Evolutionary conservation across 2,113 vertebrate genomes (phyloP).

Genomic region (Plectropomus leopardus): DNA sequence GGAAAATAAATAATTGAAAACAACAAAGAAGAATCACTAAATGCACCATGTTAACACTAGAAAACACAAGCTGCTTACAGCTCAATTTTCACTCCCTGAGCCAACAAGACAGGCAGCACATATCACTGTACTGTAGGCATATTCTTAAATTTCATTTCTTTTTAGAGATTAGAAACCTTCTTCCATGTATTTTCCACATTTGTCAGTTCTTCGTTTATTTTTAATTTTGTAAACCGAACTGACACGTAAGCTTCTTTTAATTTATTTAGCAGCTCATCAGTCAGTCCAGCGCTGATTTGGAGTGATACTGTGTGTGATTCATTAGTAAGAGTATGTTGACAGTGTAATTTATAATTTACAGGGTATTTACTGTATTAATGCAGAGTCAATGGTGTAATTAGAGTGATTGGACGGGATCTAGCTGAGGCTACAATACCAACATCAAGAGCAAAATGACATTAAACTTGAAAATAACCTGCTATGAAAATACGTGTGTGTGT

Average conservation of each 20-base stretch:
- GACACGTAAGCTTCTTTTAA: conserved; percentile 31
- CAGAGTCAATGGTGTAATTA: conserved; percentile 54
- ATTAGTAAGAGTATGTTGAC: conserved; percentile 64
- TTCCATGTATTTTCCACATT: background rate
- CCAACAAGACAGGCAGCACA: conserved; percentile 15
- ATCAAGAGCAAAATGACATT: conserved; percentile 49
- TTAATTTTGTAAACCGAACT: conserved; percentile 44
- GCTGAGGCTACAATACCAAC: conserved; percentile 28
- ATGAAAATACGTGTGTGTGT: conserved; percentile 21
- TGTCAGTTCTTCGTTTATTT: conserved; percentile 30
- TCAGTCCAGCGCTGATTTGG: conserved; percentile 33
- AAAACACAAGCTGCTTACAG: conserved; percentile 40
- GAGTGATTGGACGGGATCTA: conserved; percentile 49
- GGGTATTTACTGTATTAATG: conserved; percentile 63
- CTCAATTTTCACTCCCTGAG: conserved; percentile 37
- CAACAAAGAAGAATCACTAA: conserved; percentile 40
- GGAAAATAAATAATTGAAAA: conserved; percentile 59
- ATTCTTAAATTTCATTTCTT: conserved; percentile 28
- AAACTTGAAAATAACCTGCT: conserved; percentile 35
- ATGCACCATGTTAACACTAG: conserved; percentile 28
- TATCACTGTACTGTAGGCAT: background rate
- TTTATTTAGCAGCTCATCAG: conserved; percentile 57
- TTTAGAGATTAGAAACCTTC: conserved; percentile 25
- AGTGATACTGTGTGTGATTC: conserved; percentile 40
- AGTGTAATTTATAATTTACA: conserved; percentile 70